Conservation (phyloP, 1,140 invertebrate species). For the Pseudomyrmex dendroicus region DNA sequence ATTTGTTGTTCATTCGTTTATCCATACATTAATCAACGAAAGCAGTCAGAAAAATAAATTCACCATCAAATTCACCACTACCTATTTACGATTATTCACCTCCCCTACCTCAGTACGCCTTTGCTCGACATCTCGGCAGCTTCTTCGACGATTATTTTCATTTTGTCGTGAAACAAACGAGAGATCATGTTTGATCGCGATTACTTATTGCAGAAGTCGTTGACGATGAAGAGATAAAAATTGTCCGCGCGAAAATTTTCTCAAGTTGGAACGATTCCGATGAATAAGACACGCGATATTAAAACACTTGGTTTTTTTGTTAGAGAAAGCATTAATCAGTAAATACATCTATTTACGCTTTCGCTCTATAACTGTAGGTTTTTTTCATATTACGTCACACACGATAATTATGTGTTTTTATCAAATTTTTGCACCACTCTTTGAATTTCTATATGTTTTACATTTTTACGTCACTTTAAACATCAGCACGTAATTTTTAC, state of each 20-base stretch:
- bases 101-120: constrained; percentile 61
- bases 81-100: constrained; percentile 17
- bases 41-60: constrained; percentile 50
- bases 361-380: not conserved
- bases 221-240: not conserved
- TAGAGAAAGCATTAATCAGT: not conserved
- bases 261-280: not conserved
- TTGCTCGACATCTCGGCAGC: constrained; percentile 58
- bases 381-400: not conserved
- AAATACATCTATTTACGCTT: not conserved
- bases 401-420: constrained; percentile 22
- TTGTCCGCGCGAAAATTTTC: not conserved
- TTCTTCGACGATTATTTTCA: constrained; percentile 64
- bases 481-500: constrained; percentile 3
- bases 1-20: constrained; percentile 59
- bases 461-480: not conserved
- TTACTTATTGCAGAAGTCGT: no score
- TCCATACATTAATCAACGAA: constrained; percentile 62
- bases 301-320: not conserved
- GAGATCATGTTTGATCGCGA: not conserved
- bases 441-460: not conserved
- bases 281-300: not conserved
- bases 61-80: constrained; percentile 58
- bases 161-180: not conserved
- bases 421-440: not conserved